These are phyloP conservation scores for Trachelus stipa DNA, from an alignment of 2,888 invertebrate genomes.

Conservation along the genomic window DNA sequence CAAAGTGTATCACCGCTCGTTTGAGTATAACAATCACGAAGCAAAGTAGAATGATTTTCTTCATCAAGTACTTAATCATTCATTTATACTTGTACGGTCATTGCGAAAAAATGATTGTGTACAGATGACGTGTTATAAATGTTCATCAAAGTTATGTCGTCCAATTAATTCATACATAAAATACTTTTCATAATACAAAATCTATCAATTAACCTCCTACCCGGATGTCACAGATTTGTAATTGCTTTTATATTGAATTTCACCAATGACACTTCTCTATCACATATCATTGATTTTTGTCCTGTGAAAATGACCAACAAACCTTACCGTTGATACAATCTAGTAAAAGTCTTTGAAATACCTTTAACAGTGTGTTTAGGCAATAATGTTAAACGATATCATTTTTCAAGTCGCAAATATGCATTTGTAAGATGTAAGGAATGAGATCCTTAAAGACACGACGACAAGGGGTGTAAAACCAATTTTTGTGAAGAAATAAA, in stretches of 20 bases:
- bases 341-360: slow-evolving; percentile 7
- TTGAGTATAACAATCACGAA: neutral
- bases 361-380: slow-evolving; percentile 6
- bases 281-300: slow-evolving; percentile 18
- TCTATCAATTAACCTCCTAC: neutral
- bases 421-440: neutral
- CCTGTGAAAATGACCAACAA: slow-evolving; percentile 26
- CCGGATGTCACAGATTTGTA: neutral
- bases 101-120: neutral
- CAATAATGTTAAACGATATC: slow-evolving; percentile 2
- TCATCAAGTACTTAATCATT: neutral
- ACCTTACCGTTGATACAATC: slow-evolving; percentile 23
- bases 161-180: neutral
- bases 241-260: neutral
- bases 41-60: neutral
- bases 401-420: neutral
- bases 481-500: slow-evolving; percentile 1
- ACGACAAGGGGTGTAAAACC: neutral
- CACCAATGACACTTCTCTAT: neutral
- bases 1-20: neutral
- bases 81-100: neutral
- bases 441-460: neutral
- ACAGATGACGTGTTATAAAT: neutral
- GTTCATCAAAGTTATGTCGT: neutral
- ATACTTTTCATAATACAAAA: neutral